phyloP scores from a whole-genome alignment of 1,140 invertebrate species.

The Eubasilissa regina region DNA sequence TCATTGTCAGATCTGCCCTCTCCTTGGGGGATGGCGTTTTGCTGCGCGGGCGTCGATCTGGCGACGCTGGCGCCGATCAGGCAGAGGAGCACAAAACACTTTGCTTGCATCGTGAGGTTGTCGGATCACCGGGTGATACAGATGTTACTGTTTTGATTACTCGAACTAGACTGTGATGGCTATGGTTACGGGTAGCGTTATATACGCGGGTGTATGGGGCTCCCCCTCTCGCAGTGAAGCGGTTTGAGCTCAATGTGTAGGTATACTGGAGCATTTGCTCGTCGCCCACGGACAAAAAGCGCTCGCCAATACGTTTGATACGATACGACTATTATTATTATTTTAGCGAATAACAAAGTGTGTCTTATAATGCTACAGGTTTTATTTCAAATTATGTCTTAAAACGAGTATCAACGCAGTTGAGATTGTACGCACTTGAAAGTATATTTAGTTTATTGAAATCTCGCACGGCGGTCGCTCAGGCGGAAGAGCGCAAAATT shows the following conservation, averaged over 20 bases:
- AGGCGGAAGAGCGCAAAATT: too few relatives aligned
- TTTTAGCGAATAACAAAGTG: too few relatives aligned
- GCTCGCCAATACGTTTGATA: too few relatives aligned
- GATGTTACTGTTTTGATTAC: slow-evolving; percentile 51
- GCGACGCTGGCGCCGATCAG: slow-evolving; percentile 65
- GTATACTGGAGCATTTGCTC: slow-evolving; percentile 40
- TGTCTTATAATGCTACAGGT: too few relatives aligned
- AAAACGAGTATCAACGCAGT: too few relatives aligned
- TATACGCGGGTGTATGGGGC: slow-evolving; percentile 53
- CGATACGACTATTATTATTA: too few relatives aligned
- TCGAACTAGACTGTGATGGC: slow-evolving; percentile 56
- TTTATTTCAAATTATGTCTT: too few relatives aligned
- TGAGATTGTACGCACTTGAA: too few relatives aligned
- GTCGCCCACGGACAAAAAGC: background rate
- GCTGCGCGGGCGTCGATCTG: slow-evolving; percentile 66
- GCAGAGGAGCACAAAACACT: slow-evolving; percentile 68
- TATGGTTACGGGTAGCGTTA: slow-evolving; percentile 40
- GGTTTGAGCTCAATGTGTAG: background rate
- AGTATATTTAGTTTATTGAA: too few relatives aligned
- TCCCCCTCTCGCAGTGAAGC: slow-evolving; percentile 41
- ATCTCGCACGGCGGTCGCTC: too few relatives aligned
- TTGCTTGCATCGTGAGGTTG: slow-evolving; percentile 48
- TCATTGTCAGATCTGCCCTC: slow-evolving; percentile 66
- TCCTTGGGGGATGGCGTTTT: slow-evolving; percentile 64
- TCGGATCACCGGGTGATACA: slow-evolving; percentile 46